Evolutionary conservation across 2,888 invertebrate species (phyloP), one percentile per base, ranked within the genome.

Genomic region (Tridacna gigas): DNA sequence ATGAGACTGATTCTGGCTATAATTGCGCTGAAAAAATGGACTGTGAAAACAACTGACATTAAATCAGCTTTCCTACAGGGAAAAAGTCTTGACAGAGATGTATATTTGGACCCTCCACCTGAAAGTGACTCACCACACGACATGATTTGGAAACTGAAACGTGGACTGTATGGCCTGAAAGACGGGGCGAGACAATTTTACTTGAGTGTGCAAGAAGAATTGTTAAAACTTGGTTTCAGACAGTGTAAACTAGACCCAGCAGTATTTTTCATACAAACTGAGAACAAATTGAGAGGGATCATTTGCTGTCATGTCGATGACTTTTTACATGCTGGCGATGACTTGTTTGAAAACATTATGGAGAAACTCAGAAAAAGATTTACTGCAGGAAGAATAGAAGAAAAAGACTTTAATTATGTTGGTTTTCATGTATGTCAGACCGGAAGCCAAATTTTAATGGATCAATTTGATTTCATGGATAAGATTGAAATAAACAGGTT

Each of bases 21-120:
- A n/a, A n/a, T n/a, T n/a, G n/a, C n/a, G n/a, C n/a, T n/a, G n/a
- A n/a, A 48, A 28, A 65, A 74, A 5, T 89, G 88, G 89, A 61
- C n/a, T 5, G 75, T 86, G 13, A 88, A 90, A 84, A 86, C 88
- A 18, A 89, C 83, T 15, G 88, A 89, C 74, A 88, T 89, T 47
- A 89, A 86, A 66, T 85, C 88, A 20, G 88, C 88, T 28, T 89
- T 89, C 79, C 74, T 89, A 11, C 84, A 89, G 63, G 88, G 89
- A n/a, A 80, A 84, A 69, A 63, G 78, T 20, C 66, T 89, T 11
- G 76, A 82, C 9, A 48, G 82, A 12, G 84, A 89, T 26, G 78
- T 88, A 4, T 89, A 73, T 66, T 28, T 89, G 5, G 76, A 61
- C 60, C 86, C 86, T 7, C 88, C 87, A 37, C 77, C 60, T 48